phyloP scores from a whole-genome alignment of 2,113 vertebrate species.

The Sapayoa aenigma region DNA sequence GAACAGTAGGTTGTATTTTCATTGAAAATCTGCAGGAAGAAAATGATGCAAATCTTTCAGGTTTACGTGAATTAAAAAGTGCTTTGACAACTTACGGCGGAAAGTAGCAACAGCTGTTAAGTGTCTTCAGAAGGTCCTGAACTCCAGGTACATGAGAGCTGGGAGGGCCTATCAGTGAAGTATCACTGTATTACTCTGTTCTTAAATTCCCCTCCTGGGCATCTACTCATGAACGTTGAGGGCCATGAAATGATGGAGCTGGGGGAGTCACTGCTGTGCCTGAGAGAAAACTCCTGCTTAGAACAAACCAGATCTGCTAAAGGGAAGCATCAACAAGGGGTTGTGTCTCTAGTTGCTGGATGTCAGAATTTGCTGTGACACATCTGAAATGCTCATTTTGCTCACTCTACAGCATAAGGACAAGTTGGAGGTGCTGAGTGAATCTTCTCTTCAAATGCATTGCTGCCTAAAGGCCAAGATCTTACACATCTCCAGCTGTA shows the following conservation, averaged over 20 bases:
- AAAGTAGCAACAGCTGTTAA: neutral
- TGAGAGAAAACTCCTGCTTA: neutral
- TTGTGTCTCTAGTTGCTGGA: neutral
- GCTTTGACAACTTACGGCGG: neutral
- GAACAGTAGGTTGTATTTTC: neutral
- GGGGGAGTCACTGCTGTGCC: neutral
- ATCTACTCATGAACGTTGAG: neutral
- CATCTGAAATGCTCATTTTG: neutral
- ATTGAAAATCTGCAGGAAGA: neutral
- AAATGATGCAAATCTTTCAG: neutral
- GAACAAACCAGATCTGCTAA: neutral
- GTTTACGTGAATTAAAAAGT: neutral
- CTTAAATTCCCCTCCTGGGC: neutral
- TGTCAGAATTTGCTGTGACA: neutral
- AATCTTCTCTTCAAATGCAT: neutral
- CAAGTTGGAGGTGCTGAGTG: neutral
- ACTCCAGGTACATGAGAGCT: neutral
- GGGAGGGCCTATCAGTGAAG: neutral
- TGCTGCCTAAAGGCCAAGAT: neutral
- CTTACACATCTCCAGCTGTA: neutral
- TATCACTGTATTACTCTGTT: neutral
- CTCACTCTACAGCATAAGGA: neutral
- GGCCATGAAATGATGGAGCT: neutral
- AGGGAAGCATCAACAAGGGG: neutral
- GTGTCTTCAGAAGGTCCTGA: neutral